Evolutionary conservation across 1,140 invertebrate species (phyloP), one percentile per base, ranked within the genome.

Genomic region (Trachymyrmex septentrionalis): DNA sequence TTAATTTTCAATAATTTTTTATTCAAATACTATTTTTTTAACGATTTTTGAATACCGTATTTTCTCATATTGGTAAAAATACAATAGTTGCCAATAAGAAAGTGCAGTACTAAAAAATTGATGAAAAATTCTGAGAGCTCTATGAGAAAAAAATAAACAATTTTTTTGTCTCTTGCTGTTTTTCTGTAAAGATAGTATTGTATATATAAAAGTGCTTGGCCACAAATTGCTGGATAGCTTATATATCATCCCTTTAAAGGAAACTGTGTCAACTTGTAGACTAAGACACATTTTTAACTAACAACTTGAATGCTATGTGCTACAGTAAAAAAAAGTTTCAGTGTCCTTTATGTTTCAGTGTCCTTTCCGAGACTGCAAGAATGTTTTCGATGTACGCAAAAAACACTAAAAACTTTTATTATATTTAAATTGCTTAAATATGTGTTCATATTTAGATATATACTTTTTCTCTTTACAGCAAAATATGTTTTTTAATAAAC

Each of bases 351-450:
- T 12, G 27, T n/a, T n/a, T n/a, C n/a, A n/a, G n/a, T n/a, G n/a
- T n/a, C n/a, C n/a, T 80, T 53, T 80, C 69, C 44, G 44, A 67
- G 2, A 59, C 6, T 7, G 50, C 14, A 78, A 12, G 2, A 66
- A 69, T 34, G 12, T 4, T 34, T 1, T 30, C 19, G 1, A 66
- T 66, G 19, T 27, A 19, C 3, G 1, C 2, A 24, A 21, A 30
- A 64, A 34, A 12, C 19, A 27, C 6, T 59, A 4, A 78, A 78
- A 53, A 66, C 6, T 78, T 53, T 78, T 6, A 27, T 9, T 7
- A 66, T 24, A 50, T 66, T 38, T 48, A 50, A 30, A 64, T 64
- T 66, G 27, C 16, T 66, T 66, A 53, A 78, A 34, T 66, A 21
- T 76, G 4, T 16, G 2, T 59, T n/a, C n/a, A 76, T 24, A n/a